These are phyloP conservation scores for Chaetophractus vellerosus DNA, from an alignment of 2,797 vertebrate genomes.

Conservation along the genomic window DNA sequence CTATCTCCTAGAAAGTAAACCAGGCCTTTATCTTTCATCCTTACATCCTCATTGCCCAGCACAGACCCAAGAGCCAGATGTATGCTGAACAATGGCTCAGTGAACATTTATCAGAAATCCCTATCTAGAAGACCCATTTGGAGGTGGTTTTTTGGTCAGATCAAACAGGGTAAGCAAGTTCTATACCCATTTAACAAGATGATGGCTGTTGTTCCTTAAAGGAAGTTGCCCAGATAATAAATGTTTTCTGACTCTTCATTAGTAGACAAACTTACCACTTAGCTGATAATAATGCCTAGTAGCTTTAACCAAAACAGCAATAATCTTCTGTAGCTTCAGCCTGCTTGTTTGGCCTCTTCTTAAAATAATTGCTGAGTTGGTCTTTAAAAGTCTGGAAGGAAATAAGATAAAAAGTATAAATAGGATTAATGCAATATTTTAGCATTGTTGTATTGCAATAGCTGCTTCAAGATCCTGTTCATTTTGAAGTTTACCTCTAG, in stretches of 20 bases:
- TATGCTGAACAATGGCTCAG: not conserved
- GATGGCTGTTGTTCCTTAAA: constrained; percentile 42
- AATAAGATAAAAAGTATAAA: constrained; percentile 79
- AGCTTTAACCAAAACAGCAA: constrained; percentile 76
- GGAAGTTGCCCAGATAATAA: constrained; percentile 45
- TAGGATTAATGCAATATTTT: constrained; percentile 65
- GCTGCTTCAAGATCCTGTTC: not conserved
- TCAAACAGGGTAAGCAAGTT: not conserved
- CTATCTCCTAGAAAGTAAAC: not conserved
- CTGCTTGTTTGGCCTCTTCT: constrained; percentile 67
- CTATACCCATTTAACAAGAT: not conserved
- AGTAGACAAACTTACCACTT: constrained; percentile 70
- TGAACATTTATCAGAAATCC: not conserved
- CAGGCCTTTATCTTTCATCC: not conserved
- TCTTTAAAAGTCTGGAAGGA: constrained; percentile 72
- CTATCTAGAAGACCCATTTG: not conserved
- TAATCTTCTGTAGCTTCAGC: not conserved
- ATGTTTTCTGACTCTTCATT: constrained; percentile 70
- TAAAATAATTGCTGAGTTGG: constrained; percentile 70
- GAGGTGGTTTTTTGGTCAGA: not conserved
- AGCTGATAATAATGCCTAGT: constrained; percentile 72
- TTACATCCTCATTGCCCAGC: not conserved
- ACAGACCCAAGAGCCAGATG: not conserved
- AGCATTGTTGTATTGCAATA: not conserved
- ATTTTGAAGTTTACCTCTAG: constrained; percentile 32